Percentiles rank a stretch among this genome's conserved stretches.
Conservation (phyloP, 2,113 vertebrate genomes). For the Zosterops japonicus region DNA sequence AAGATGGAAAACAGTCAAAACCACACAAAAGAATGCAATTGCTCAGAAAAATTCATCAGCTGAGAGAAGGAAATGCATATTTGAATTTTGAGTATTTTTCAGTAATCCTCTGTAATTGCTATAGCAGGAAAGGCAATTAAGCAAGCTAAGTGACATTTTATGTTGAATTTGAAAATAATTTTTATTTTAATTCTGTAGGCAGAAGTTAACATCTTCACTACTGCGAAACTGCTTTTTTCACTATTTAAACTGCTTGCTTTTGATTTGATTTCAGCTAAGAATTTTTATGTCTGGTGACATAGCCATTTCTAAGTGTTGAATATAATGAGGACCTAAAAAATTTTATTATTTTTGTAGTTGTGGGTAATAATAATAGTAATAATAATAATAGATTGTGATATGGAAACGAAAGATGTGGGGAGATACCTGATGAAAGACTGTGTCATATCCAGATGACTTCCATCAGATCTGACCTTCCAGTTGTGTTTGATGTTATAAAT, state of each 20-base stretch:
- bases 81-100: neutral
- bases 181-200: neutral
- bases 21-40: neutral
- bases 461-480: neutral
- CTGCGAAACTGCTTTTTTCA: neutral
- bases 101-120: neutral
- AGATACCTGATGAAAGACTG: neutral
- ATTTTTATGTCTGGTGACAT: neutral
- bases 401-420: neutral
- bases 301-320: neutral
- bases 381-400: neutral
- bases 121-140: neutral
- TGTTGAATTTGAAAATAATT: neutral
- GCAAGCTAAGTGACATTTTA: neutral
- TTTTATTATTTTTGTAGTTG: neutral
- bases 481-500: neutral
- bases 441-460: accelerated
- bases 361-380: neutral
- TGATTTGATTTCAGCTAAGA: neutral
- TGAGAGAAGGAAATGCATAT: neutral
- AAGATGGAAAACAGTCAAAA: neutral
- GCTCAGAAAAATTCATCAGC: neutral
- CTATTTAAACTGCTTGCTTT: neutral
- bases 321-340: neutral
- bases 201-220: neutral